Evolutionary conservation across 2,888 invertebrate species (phyloP), one percentile per base, ranked within the genome.

Genomic region (Chromoteleia sp.): DNA sequence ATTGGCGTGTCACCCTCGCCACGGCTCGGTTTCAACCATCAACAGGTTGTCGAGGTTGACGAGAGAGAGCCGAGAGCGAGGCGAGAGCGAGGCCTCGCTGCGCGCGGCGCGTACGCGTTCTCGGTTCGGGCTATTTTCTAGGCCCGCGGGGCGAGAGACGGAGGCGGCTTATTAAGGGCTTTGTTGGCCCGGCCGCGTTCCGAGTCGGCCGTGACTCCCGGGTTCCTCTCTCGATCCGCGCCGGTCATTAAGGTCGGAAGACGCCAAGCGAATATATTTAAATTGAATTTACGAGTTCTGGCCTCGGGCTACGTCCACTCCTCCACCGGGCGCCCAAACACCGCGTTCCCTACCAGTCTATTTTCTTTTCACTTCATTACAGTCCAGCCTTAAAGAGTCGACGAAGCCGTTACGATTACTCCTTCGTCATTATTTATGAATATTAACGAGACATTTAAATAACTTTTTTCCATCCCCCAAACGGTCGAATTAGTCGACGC

Each of bases 261-360:
- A 52, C 79, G 85, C 67, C 80, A 30, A 30, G 33, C 84, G 56
- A 84, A 81, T 85, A 89, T 89, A 89, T 89, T 89, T 89, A 88
- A 89, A 90, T 90, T 89, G 88, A 90, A 90, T 90, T 89, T 89
- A 90, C 88, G 87, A 87, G 88, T 83, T 84, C 85, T 85, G 81
- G 84, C 87, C 86, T 83, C 82, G 74, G 87, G 89, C 88, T 81
- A 85, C 83, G 63, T 54, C 52, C 79, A 33, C 30, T 30, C 54
- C 21, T 50, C 48, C 41, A 19, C 29, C 61, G 45, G 48, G 36
- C 50, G 50, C 56, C 75, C 25, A 17, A 67, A 36, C 50, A 7
- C 30, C 25, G 43, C 15, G 7, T n/a, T n/a, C 61, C 14, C 50
- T 71, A 59, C 71, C 71, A 63, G 63, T 73, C 71, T 19, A 41